Percentiles rank a stretch among this genome's conserved stretches.
Conservation (phyloP, 2,888 invertebrate genomes). For the Dolichopus griseipennis region DNA sequence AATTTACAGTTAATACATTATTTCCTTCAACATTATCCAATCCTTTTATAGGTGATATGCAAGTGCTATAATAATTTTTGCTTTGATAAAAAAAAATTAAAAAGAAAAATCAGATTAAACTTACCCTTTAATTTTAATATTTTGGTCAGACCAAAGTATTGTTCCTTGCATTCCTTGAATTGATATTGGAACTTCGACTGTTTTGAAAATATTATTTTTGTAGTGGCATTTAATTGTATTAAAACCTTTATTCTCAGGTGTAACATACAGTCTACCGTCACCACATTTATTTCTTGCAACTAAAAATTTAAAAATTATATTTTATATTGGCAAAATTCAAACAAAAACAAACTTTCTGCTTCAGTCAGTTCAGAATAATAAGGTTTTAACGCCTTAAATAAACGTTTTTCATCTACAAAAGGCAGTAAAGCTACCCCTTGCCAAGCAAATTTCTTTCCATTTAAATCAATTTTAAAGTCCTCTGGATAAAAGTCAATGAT, state of each 20-base stretch:
- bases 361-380: conserved; percentile 71
- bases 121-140: conserved; percentile 59
- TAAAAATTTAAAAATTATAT: conserved; percentile 31
- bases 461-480: conserved; percentile 95
- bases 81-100: conserved; percentile 19
- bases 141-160: conserved; percentile 63
- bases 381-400: conserved; percentile 72
- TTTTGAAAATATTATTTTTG: conserved; percentile 45
- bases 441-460: conserved; percentile 99
- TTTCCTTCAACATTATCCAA: conserved; percentile 54
- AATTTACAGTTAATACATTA: conserved; percentile 58
- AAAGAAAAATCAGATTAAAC: conserved; percentile 11
- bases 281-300: conserved; percentile 76
- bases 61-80: conserved; percentile 45
- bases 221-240: conserved; percentile 63
- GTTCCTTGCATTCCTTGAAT: conserved; percentile 79
- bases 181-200: conserved; percentile 50
- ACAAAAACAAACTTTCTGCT: conserved; percentile 58
- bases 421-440: conserved; percentile 97
- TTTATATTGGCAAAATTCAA: not conserved
- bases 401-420: conserved; percentile 89
- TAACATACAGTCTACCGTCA: conserved; percentile 82
- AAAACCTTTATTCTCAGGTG: conserved; percentile 60
- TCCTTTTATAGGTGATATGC: conserved; percentile 63
- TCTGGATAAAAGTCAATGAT: conserved; percentile 99